A percentile compares a stretch with the other conserved stretches of the same genome.
phyloP scores from a whole-genome alignment of 2,113 vertebrate species.

The Channa argus region DNA sequence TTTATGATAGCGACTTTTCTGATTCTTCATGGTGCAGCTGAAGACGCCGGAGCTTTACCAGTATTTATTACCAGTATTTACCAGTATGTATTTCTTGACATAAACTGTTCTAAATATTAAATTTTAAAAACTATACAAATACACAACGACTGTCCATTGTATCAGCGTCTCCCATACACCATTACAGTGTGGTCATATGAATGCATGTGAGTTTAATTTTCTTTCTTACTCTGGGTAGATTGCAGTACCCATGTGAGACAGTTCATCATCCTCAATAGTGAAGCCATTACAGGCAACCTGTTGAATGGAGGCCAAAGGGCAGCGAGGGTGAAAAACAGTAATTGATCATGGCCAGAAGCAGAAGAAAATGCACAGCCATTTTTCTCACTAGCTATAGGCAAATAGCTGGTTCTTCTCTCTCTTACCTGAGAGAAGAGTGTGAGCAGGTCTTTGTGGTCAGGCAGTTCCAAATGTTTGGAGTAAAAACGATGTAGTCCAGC shows the following conservation, averaged over 20 bases:
- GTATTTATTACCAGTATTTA: too few species aligned
- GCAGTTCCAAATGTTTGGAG: constrained; percentile 92
- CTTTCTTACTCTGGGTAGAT: constrained; percentile 94
- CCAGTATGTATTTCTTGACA: background rate
- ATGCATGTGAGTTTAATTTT: background rate
- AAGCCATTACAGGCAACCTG: constrained; percentile 98
- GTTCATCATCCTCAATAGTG: constrained; percentile 96
- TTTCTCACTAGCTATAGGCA: background rate
- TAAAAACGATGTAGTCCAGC: constrained; percentile 93
- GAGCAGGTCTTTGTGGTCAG: constrained; percentile 86
- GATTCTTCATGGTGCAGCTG: too few species aligned
- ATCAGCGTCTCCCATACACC: background rate
- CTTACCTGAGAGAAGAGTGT: constrained; percentile 94
- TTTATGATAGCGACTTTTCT: background rate
- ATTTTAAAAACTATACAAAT: background rate
- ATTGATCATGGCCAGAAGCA: too few species aligned
- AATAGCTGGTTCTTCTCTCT: background rate
- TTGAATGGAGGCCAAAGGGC: background rate
- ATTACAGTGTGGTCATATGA: background rate
- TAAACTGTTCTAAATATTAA: background rate
- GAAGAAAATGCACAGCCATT: too few species aligned
- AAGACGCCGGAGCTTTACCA: too few species aligned
- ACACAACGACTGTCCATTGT: too few species aligned
- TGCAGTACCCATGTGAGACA: constrained; percentile 94
- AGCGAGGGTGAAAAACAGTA: background rate